A percentile compares a stretch with the other conserved stretches of the same genome.
Conservation (phyloP, 2,113 vertebrate species). For the Apteryx mantelli region DNA sequence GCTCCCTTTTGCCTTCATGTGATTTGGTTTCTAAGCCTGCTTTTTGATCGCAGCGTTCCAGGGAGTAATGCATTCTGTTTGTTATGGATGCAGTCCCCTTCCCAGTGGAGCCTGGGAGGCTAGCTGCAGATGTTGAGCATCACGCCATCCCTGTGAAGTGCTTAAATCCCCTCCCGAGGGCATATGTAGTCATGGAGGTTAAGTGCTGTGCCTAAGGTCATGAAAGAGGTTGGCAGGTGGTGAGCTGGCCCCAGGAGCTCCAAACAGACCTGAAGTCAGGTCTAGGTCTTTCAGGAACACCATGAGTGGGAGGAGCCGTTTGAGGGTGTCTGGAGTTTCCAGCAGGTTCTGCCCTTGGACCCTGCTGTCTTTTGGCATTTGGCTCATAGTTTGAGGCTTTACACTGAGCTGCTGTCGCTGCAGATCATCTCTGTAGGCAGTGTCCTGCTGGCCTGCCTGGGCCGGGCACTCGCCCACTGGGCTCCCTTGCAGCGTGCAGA, state of each 20-base stretch:
- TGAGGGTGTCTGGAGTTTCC: not conserved
- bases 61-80: not conserved
- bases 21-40: not conserved
- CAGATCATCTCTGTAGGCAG: not conserved
- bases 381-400: not conserved
- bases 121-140: not conserved
- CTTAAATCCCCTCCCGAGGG: not conserved
- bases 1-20: not conserved
- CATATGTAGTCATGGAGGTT: not conserved
- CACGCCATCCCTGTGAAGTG: not conserved
- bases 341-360: not conserved
- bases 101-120: fast-evolving
- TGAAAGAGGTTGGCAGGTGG: not conserved
- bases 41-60: not conserved
- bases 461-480: too few relatives aligned
- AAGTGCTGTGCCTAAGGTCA: not conserved
- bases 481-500: not conserved
- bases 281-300: not conserved
- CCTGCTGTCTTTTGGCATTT: not conserved
- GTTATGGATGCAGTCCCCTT: not conserved
- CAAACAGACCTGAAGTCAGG: not conserved
- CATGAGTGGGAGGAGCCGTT: not conserved
- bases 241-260: not conserved
- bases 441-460: not conserved
- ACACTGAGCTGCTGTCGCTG: not conserved